phyloP scores from a whole-genome alignment of 2,113 vertebrate species.

The Clarias magur region DNA sequence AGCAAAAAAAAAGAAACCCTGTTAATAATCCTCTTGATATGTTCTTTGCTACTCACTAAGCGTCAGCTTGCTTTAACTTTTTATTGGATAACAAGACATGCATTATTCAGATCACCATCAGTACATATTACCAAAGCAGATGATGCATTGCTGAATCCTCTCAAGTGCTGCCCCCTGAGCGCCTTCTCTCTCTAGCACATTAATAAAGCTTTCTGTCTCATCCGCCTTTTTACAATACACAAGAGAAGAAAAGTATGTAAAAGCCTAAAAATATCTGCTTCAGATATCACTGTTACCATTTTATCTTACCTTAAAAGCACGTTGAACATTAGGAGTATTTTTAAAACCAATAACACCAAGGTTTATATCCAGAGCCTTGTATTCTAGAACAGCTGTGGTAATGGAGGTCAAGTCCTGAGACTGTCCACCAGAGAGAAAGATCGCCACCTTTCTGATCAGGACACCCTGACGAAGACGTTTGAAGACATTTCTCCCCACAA shows the following conservation, averaged over 20 bases:
- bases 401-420: slow-evolving; percentile 63
- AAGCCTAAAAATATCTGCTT: neutral
- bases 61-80: neutral
- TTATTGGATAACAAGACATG: neutral
- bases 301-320: slow-evolving; percentile 7
- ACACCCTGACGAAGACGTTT: slow-evolving; percentile 64
- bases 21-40: neutral
- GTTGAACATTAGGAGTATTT: slow-evolving; percentile 63
- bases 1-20: neutral
- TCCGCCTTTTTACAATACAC: slow-evolving; percentile 69
- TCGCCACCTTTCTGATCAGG: slow-evolving; percentile 79
- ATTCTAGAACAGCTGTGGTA: slow-evolving; percentile 76
- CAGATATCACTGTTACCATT: neutral
- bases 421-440: slow-evolving; percentile 77
- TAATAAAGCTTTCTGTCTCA: slow-evolving; percentile 68
- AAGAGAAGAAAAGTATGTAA: neutral
- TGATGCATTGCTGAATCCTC: slow-evolving; percentile 69
- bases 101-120: neutral
- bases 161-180: slow-evolving; percentile 62
- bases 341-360: slow-evolving; percentile 76
- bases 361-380: slow-evolving; percentile 72
- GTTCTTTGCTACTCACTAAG: too few species aligned
- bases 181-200: slow-evolving; percentile 63
- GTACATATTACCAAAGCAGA: slow-evolving; percentile 79
- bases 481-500: slow-evolving; percentile 81